Base-by-base conservation (phyloP, 2,888 invertebrate species). In the Nephrotoma flavescens region DNA sequence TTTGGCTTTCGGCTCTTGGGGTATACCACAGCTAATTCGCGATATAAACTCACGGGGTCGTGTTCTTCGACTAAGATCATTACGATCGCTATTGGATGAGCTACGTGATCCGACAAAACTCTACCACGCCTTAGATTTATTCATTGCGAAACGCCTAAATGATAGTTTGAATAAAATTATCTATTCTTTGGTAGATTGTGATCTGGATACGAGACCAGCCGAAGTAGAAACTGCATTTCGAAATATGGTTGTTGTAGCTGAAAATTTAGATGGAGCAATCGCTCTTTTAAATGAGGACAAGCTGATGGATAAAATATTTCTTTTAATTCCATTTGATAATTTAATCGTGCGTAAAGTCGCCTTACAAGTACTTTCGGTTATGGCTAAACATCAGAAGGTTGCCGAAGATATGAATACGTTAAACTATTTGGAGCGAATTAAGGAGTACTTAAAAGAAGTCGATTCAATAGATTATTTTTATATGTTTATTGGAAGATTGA, bases 1-100 rank as follows among this genome's bases (percentile, higher is more conserved):
- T 86, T 87, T 90, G 86, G 90, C 90, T 0, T 91, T 90, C 57
- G 91, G 91, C 2, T 88, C 87, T 41, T 88, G 87, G 86, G 89
- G 90, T 0, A 71, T 91, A 47, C 90, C 90, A 7, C 90, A 90
- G 41, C 86, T 91, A 2, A 84, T 84, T 42, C 42, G 7, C 12
- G 84, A 84, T 42, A 84, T 84, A n/a, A 41, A 84, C 5, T 42
- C 41, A 6, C 42, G 15, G 41, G 15, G 15, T 84, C 84, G 42
- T 12, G 5, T 42, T 2, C 42, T 84, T n/a, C 41, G 84, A 12
- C 42, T 42, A 84, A 15, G 5, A n/a, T 6, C 84, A 5, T 41
- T 84, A 15, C 12, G 6, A n/a, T 7, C 84, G 4, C 42, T 84
- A 42, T 12, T 42, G n/a, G 84, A 84, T 42, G 84, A 84, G 11